These are phyloP conservation scores for Aethina tumida DNA, from an alignment of 1,140 invertebrate species.

Conservation along the genomic window DNA sequence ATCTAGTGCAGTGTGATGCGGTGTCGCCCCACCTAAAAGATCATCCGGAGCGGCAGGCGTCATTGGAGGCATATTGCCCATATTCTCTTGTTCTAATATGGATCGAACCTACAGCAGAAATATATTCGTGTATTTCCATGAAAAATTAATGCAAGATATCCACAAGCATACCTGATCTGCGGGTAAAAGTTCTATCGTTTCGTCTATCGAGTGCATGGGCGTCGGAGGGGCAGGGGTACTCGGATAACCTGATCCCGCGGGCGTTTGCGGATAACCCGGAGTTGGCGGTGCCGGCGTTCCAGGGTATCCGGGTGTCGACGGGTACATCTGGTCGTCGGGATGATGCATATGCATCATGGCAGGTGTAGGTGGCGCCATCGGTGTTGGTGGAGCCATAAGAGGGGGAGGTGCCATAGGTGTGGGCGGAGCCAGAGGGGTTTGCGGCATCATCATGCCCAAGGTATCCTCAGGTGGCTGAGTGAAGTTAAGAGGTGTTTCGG, in stretches of 20 bases:
- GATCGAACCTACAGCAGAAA: slow-evolving; percentile 23
- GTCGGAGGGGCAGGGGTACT: slow-evolving; percentile 29
- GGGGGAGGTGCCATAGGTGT: slow-evolving; percentile 19
- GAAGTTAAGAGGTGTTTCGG: slow-evolving; percentile 23
- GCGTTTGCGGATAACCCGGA: slow-evolving; percentile 36
- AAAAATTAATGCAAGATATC: neutral
- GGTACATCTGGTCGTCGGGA: slow-evolving; percentile 35
- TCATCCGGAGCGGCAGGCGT: slow-evolving; percentile 26
- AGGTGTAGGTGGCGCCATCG: slow-evolving; percentile 13
- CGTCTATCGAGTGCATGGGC: slow-evolving; percentile 28
- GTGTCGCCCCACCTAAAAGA: slow-evolving; percentile 22
- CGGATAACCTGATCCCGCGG: slow-evolving; percentile 7
- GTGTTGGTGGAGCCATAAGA: slow-evolving; percentile 19
- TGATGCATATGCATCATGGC: no score
- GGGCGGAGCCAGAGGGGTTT: slow-evolving; percentile 14
- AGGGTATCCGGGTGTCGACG: slow-evolving; percentile 38
- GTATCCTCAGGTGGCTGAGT: slow-evolving; percentile 30
- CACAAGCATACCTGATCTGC: slow-evolving; percentile 36
- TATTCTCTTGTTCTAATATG: slow-evolving; percentile 29
- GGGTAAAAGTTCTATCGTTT: slow-evolving; percentile 42
- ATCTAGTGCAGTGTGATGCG: slow-evolving; percentile 22
- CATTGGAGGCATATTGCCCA: slow-evolving; percentile 25
- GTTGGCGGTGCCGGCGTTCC: slow-evolving; percentile 34
- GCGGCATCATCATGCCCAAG: slow-evolving; percentile 26
- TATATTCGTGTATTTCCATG: neutral